Base-by-base conservation (phyloP, 2,797 vertebrate species). In the Tachyglossus aculeatus region DNA sequence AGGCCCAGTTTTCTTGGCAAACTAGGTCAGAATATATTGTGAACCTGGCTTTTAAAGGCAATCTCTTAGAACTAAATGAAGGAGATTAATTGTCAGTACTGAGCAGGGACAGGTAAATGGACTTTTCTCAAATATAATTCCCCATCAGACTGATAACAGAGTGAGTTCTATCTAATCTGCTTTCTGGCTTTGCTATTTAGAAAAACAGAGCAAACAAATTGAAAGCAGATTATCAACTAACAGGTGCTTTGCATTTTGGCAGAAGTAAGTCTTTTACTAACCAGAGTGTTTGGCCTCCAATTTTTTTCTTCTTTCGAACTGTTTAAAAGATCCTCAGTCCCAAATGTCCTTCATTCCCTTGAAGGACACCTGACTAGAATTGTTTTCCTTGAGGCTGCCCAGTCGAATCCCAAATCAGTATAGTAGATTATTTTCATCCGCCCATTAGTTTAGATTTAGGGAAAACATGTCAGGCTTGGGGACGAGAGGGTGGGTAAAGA, bases 131-230 rank as follows among this genome's bases (percentile, higher is more conserved):
- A 74, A 37, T 3, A 1, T 13, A 9, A 32, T 75, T 78, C 47
- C 24, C 41, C 53, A 24, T 59, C 59, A 53, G 50, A 45, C 22
- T 64, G 22, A 22, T 60, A 75, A 51, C 55, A 80, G 47, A 67
- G 27, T 61, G 50, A 25, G 67, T 76, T 58, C 27, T 25, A 43
- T 83, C 24, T 74, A 24, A 77, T 74, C 80, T 66, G n/a, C 63
- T 65, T 3, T 81, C 50, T 78, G 73, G 45, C 50, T 74, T 65
- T 40, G 82, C 47, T 47, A 22, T 55, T 43, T 37, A 36, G 14
- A 36, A 71, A 62, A 86, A 67, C 15, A 74, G 81, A 67, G 6
- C 38, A 64, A 78, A 47, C 12, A 5, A 22, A 78, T 83, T 24
- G 24, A 72, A 59, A 47, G 67, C 32, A 41, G 14, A 56, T 1